phyloP scores from a whole-genome alignment of 2,888 invertebrate genomes.

The Cecidostiba fungosa region DNA sequence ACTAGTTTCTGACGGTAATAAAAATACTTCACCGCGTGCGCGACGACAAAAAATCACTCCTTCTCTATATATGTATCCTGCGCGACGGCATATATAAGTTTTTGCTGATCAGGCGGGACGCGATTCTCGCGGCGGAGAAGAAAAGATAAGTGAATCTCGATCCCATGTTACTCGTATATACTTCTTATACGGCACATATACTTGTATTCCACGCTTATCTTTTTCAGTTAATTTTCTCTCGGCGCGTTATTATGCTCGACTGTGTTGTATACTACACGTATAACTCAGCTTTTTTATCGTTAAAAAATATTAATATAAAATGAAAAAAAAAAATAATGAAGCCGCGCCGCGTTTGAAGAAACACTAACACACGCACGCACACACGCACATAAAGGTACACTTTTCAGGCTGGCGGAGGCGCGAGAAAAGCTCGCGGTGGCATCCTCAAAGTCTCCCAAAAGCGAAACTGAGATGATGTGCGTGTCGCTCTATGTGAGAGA shows the following conservation, averaged over 20 bases:
- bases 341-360: conserved; percentile 45
- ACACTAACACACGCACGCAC: conserved; percentile 63
- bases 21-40: not conserved
- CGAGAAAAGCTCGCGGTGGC: conserved; percentile 65
- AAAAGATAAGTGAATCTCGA: not conserved
- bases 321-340: not conserved
- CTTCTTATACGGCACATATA: conserved; percentile 3
- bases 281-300: too few relatives aligned
- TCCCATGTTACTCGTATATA: conserved; percentile 27
- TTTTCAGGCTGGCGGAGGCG: conserved; percentile 67
- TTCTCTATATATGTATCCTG: too few relatives aligned
- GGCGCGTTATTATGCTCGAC: too few relatives aligned
- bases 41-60: not conserved
- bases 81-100: not conserved
- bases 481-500: not conserved
- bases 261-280: too few relatives aligned
- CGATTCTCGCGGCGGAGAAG: not conserved
- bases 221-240: conserved; percentile 59
- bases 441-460: conserved; percentile 67
- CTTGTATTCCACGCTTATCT: conserved; percentile 57
- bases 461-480: conserved; percentile 59
- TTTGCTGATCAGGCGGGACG: not conserved
- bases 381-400: conserved; percentile 66
- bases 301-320: not conserved
- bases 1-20: conserved; percentile 26